Evolutionary conservation across 2,797 vertebrate genomes (phyloP).

Genomic region (Notoglanidium macrostoma): DNA sequence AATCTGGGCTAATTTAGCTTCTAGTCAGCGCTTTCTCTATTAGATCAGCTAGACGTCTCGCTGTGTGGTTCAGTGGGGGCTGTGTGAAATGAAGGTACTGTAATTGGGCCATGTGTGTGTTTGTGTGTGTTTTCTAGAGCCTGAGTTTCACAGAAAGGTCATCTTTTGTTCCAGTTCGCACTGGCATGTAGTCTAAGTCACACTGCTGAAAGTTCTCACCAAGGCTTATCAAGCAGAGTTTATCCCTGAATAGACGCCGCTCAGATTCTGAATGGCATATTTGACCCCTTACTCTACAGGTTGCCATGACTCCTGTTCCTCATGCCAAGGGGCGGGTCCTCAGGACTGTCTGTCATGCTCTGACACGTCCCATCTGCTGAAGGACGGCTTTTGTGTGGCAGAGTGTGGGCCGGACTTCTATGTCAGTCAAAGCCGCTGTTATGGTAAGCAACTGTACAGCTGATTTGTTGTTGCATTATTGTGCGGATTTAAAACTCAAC

Average conservation of each 20-base stretch:
- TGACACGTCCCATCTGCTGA: constrained; percentile 72
- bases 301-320: constrained; percentile 84
- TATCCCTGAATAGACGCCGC: constrained; percentile 29
- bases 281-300: constrained; percentile 68
- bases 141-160: constrained; percentile 46
- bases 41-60: constrained; percentile 9
- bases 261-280: constrained; percentile 35
- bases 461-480: background rate
- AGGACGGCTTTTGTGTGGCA: constrained; percentile 75
- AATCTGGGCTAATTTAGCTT: constrained; percentile 37
- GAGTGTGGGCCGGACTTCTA: constrained; percentile 81
- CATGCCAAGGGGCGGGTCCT: constrained; percentile 76
- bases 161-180: constrained; percentile 44
- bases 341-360: constrained; percentile 82
- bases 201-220: constrained; percentile 27
- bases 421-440: constrained; percentile 74
- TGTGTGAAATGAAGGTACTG: constrained; percentile 31
- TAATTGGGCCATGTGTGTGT: constrained; percentile 26
- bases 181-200: constrained; percentile 37
- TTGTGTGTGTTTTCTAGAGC: constrained; percentile 12
- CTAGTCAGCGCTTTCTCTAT: constrained; percentile 4
- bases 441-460: constrained; percentile 67
- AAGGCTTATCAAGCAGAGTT: constrained; percentile 32
- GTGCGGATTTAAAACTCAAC: background rate
- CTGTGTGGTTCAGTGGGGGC: constrained; percentile 34